A percentile compares a stretch with the other conserved stretches of the same genome.
Conservation (phyloP, 1,140 invertebrate genomes). For the Trichogramma pretiosum region DNA sequence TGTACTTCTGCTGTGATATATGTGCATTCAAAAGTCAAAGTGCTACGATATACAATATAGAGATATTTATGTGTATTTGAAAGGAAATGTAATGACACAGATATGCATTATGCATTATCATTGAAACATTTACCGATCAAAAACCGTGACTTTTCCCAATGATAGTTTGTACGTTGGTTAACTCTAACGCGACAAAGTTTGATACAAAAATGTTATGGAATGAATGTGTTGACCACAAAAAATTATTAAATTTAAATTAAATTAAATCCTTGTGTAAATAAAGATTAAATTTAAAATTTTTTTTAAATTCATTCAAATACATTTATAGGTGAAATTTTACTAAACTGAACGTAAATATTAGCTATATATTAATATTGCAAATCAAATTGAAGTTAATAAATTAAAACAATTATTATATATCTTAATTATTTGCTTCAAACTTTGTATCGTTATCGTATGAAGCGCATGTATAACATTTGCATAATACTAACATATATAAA, state of each 20-base stretch:
- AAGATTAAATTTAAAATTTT: background rate
- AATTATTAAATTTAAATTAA: background rate
- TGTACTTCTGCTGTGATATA: conserved; percentile 22
- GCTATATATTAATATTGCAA: background rate
- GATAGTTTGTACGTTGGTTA: background rate
- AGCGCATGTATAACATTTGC: background rate
- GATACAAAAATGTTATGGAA: background rate
- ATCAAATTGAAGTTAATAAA: background rate
- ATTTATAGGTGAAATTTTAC: conserved; percentile 1
- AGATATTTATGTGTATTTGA: conserved; percentile 6
- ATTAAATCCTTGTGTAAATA: too few relatives aligned
- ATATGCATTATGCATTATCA: too few relatives aligned
- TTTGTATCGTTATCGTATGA: conserved; percentile 1
- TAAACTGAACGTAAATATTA: background rate
- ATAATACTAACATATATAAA: background rate
- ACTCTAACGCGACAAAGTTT: conserved; percentile 4
- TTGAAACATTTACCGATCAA: background rate
- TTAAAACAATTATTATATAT: too few relatives aligned
- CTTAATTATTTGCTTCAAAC: background rate
- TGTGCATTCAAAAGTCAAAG: conserved; percentile 21
- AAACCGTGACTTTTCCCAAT: background rate
- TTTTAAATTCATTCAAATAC: background rate
- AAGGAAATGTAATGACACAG: conserved; percentile 16
- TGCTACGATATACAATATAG: conserved; percentile 9
- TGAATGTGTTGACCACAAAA: background rate